Conservation (phyloP, 2,113 vertebrate genomes). For the Bombycilla garrulus region DNA sequence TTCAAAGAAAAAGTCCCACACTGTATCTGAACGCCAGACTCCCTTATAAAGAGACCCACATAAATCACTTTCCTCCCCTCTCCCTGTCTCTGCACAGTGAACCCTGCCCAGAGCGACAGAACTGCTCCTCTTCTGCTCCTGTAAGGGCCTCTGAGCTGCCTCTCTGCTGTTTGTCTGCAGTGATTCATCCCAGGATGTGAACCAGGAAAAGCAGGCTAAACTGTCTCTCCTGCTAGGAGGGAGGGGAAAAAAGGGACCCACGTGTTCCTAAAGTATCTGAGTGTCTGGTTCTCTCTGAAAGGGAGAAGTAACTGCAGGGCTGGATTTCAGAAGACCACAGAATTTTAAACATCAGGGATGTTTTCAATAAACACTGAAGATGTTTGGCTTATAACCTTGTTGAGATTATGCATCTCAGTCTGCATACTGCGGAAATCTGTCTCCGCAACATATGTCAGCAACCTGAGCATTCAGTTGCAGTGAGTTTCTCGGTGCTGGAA, state of each 20-base stretch:
- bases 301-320: constrained; percentile 60
- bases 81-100: neutral
- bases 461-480: neutral
- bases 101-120: neutral
- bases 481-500: neutral
- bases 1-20: constrained; percentile 9
- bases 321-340: constrained; percentile 57
- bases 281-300: constrained; percentile 44
- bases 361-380: constrained; percentile 73
- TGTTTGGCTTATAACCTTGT: constrained; percentile 59
- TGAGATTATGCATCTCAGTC: constrained; percentile 61
- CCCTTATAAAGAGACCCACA: constrained; percentile 8
- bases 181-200: constrained; percentile 57
- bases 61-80: neutral
- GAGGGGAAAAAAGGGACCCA: neutral
- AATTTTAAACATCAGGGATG: constrained; percentile 64
- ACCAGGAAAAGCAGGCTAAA: constrained; percentile 58
- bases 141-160: neutral
- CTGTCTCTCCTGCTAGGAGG: constrained; percentile 11
- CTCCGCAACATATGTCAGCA: constrained; percentile 68
- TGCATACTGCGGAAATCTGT: constrained; percentile 67
- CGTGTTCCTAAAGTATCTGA: constrained; percentile 31
- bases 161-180: constrained; percentile 10
- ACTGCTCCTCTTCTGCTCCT: neutral
- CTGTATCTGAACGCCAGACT: constrained; percentile 1